phyloP scores from a whole-genome alignment of 2,888 invertebrate species.

The Lordiphosa andalusiaca region DNA sequence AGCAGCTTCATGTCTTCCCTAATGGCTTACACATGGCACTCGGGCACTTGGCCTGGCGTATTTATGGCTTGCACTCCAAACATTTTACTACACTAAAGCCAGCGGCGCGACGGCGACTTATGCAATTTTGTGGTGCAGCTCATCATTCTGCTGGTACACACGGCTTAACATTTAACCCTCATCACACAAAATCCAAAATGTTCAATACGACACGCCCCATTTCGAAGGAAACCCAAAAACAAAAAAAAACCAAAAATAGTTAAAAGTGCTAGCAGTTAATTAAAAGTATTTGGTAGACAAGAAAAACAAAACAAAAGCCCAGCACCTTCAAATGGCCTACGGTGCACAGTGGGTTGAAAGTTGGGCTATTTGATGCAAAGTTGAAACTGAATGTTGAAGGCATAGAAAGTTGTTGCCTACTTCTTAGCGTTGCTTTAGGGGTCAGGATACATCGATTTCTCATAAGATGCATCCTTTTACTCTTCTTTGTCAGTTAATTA shows the following conservation, averaged over 20 bases:
- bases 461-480: too few relatives aligned
- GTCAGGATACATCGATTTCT: too few relatives aligned
- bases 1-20: constrained; percentile 52
- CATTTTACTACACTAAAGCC: constrained; percentile 24
- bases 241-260: neutral
- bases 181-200: constrained; percentile 17
- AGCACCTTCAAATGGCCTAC: constrained; percentile 28
- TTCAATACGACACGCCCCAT: neutral
- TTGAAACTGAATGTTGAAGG: too few relatives aligned
- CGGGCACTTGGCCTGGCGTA: constrained; percentile 42
- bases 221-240: constrained; percentile 5
- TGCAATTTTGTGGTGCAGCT: constrained; percentile 41
- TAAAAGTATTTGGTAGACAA: constrained; percentile 37
- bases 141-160: constrained; percentile 34
- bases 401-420: too few relatives aligned
- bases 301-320: constrained; percentile 10
- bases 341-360: constrained; percentile 18
- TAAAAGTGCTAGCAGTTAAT: constrained; percentile 49
- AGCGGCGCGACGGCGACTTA: constrained; percentile 38
- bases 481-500: too few relatives aligned
- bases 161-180: constrained; percentile 44
- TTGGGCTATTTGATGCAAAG: too few relatives aligned
- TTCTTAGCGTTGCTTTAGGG: too few relatives aligned
- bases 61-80: constrained; percentile 53
- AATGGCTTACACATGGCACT: constrained; percentile 54